Percentiles rank a stretch among this genome's conserved stretches.
These are phyloP conservation scores for Dryobotodes eremita DNA, from an alignment of 2,888 invertebrate genomes.

Conservation along the genomic window DNA sequence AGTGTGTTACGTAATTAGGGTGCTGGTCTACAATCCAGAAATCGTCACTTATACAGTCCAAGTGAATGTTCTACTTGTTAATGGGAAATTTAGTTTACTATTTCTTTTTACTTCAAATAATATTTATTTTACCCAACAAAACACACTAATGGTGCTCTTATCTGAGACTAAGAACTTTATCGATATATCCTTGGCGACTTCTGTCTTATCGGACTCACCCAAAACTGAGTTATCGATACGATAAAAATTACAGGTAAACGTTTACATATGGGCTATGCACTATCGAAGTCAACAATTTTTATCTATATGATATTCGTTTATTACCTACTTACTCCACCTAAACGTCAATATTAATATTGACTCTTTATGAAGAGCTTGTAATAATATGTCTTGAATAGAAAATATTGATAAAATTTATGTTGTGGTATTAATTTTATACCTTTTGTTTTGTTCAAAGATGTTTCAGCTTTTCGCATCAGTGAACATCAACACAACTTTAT, in stretches of 20 bases:
- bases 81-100: background rate
- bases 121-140: constrained; percentile 29
- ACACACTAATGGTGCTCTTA: constrained; percentile 47
- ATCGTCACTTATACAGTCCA: background rate
- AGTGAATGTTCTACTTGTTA: background rate
- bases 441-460: too few relatives aligned
- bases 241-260: constrained; percentile 62
- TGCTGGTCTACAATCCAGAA: background rate
- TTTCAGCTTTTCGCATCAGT: background rate
- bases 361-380: constrained; percentile 1
- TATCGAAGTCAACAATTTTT: constrained; percentile 57
- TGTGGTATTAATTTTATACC: background rate
- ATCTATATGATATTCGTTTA: constrained; percentile 35
- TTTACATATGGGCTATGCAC: constrained; percentile 58
- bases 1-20: too few relatives aligned
- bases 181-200: constrained; percentile 71
- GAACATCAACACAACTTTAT: background rate
- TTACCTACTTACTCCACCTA: constrained; percentile 53
- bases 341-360: constrained; percentile 5
- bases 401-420: constrained; percentile 1
- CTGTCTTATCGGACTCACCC: constrained; percentile 70
- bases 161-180: constrained; percentile 59
- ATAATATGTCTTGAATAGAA: constrained; percentile 2
- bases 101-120: constrained; percentile 21
- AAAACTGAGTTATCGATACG: constrained; percentile 64